Percentiles rank a stretch among this genome's conserved stretches.
These are phyloP conservation scores for Lasius fuliginosus DNA, from an alignment of 2,888 invertebrate genomes.

Conservation along the genomic window DNA sequence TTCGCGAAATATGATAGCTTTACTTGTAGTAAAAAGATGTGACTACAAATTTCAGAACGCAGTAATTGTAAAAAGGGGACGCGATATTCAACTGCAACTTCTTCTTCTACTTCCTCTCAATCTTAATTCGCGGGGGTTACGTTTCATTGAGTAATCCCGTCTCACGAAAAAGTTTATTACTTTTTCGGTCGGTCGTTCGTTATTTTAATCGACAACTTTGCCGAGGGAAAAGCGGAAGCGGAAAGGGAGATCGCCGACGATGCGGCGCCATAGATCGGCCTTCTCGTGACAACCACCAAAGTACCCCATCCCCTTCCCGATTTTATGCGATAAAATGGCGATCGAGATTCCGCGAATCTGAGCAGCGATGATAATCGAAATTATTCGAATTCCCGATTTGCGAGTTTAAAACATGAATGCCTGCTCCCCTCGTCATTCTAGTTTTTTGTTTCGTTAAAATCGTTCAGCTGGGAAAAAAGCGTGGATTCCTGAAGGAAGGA, in stretches of 20 bases:
- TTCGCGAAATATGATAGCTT: not conserved
- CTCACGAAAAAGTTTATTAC: slow-evolving; percentile 18
- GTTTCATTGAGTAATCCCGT: not conserved
- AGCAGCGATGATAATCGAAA: slow-evolving; percentile 77
- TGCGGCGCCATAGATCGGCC: slow-evolving; percentile 44
- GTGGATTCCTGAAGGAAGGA: slow-evolving; percentile 52
- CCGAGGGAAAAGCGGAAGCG: slow-evolving; percentile 25
- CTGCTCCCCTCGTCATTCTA: not conserved
- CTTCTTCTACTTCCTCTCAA: not conserved
- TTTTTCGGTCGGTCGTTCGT: slow-evolving; percentile 49
- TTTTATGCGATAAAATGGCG: slow-evolving; percentile 57
- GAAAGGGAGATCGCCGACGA: not conserved
- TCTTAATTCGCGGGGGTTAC: not conserved
- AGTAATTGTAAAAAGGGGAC: not conserved
- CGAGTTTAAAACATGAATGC: slow-evolving; percentile 67
- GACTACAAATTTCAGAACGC: not conserved
- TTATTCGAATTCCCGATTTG: slow-evolving; percentile 78
- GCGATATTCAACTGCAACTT: not conserved
- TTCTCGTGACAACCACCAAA: not conserved
- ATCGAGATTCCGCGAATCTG: slow-evolving; percentile 75
- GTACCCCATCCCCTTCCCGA: slow-evolving; percentile 27
- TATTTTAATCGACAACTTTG: slow-evolving; percentile 48
- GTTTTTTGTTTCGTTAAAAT: slow-evolving; percentile 1
- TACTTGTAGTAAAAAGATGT: not conserved
- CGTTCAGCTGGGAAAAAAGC: slow-evolving; percentile 5